Evolutionary conservation across 1,140 invertebrate species (phyloP), one percentile per base, ranked within the genome.

Genomic region (Lepidurus apus): DNA sequence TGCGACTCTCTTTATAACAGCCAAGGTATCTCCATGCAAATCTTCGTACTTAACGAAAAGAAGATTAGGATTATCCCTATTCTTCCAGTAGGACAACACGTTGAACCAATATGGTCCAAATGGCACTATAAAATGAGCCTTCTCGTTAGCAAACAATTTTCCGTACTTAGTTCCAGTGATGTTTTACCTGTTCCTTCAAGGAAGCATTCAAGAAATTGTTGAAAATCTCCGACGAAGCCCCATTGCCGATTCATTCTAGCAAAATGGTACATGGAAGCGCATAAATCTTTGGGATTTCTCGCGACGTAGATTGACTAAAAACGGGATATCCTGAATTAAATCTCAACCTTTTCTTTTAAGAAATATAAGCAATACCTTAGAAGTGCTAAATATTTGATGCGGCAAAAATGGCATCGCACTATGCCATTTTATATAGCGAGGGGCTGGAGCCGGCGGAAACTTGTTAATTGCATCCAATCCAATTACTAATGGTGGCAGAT

Each of bases 271-370:
- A 93, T 96, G 0, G 95, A 97, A 0, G 98, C 95, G 74, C 93
- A 93, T 79, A 93, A 90, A 83, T 98, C 96, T 85, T 98, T 98
- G 1, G 96, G 95, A 87, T 98, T 97, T 76, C 96, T 89, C 0
- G 93, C 89, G 1, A 95, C 90, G 83, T 98, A 98, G 75, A 98
- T 91, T 1, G 97, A 90, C 92, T 96, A 84, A 74, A 84, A 86
- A 81, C 81, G 45, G 21, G 13, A 13, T 44, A 77, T 13, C 11
- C 42, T 44, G 8, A 4, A 43, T n/a, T 9, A 76, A 42, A 34
- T 42, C 4, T 43, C n/a, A 8, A 11, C 42, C 42, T 42, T 21
- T 26, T 9, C 42, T 26, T 76, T 6, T 21, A 42, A 11, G 21
- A 47, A 47, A n/a, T n/a, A 47, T 11, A 47, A 47, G 10, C 8